Base-by-base conservation (phyloP, 2,888 invertebrate species). In the Odontothrips loti region DNA sequence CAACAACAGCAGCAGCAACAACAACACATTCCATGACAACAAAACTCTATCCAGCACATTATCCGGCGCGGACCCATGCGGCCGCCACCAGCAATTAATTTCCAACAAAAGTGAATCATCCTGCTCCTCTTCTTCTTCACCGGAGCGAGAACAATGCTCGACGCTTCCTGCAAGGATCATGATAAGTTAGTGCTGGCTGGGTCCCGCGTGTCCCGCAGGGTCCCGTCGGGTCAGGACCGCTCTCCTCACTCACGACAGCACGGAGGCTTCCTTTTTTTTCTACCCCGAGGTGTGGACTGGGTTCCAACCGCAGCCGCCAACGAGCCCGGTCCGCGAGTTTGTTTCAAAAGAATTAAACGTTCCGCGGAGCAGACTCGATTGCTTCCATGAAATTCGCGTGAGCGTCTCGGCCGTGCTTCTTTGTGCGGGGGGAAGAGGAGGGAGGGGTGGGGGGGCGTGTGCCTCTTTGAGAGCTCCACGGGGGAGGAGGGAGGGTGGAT, bases 1-100 rank as follows among this genome's bases (percentile, higher is more conserved):
- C 58, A 17, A 58, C 58, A 58, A 17, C 58, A 58, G n/a, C 34
- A 58, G 15, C 58, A 58, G 34, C 34, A 58, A 58, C 58, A 58
- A 58, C 34, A 58, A 58, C 58, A 58, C 58, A 58, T 58, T 58
- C 20, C 34, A 43, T 43, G 58, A 17, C 58, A 58, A 58, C 58
- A 58, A 58, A 58, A 58, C 58, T 58, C 58, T n/a, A n/a, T 58
- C 58, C 58, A 58, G 58, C 58, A 58, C 58, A 58, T 58, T 58
- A 58, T 58, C 58, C 58, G 58, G 11, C 3, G 34, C 34, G 34
- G 34, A 43, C 34, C 34, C 34, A 6, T 43, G 34, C 6, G 34
- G 34, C 34, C 34, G 34, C 34, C 34, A 6, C 17, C 58, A n/a
- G 58, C 58, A 58, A 58, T 58, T 58, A 58, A 58, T 58, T 58